Percentiles rank a stretch among this genome's conserved stretches.
phyloP scores from a whole-genome alignment of 2,113 vertebrate genomes.

The Rynchops niger region DNA sequence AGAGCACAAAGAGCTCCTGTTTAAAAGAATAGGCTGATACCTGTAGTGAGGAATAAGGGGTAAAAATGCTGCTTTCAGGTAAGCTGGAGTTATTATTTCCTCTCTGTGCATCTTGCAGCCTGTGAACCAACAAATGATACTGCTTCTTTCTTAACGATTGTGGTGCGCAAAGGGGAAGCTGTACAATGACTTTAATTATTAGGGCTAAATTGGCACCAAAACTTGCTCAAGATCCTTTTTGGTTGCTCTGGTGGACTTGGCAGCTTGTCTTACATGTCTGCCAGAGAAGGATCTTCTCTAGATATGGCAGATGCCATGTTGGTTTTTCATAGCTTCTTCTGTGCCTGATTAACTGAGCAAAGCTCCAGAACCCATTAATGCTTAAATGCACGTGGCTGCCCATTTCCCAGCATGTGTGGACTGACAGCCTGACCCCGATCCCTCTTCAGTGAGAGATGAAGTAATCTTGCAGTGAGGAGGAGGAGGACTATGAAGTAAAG shows the following conservation, averaged over 20 bases:
- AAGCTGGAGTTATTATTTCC: background rate
- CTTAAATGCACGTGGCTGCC: background rate
- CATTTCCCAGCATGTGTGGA: background rate
- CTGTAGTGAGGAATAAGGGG: background rate
- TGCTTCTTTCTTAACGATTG: background rate
- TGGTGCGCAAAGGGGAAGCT: background rate
- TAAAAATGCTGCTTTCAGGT: background rate
- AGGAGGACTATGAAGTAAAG: background rate
- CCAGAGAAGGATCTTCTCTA: background rate
- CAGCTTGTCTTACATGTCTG: background rate
- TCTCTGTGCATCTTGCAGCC: background rate
- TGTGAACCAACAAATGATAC: background rate
- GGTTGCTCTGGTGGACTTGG: background rate
- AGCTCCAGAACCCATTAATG: background rate
- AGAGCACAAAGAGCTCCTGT: background rate
- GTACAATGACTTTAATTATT: background rate
- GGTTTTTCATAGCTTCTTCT: background rate
- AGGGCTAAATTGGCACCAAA: background rate
- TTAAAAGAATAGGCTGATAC: background rate
- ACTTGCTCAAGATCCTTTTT: background rate
- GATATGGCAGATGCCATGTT: background rate
- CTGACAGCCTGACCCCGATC: background rate
- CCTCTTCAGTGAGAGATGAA: background rate
- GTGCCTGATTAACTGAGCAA: background rate
- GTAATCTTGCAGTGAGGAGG: background rate